phyloP scores from a whole-genome alignment of 2,113 vertebrate species.

The Rhodinocichla rosea region DNA sequence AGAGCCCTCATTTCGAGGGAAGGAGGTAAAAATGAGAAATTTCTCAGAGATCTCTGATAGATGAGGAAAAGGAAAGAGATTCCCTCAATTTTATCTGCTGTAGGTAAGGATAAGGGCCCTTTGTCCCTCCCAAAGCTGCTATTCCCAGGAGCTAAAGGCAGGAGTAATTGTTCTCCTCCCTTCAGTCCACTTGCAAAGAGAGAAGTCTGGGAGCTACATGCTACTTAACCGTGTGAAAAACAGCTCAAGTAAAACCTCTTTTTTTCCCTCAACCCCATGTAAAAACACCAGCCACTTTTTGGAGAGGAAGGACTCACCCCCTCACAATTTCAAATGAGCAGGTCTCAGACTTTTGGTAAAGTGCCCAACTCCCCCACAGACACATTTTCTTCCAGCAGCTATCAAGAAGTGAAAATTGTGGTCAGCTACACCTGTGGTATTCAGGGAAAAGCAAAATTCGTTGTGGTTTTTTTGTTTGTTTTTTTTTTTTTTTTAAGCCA shows the following conservation, averaged over 20 bases:
- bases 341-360: neutral
- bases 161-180: neutral
- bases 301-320: neutral
- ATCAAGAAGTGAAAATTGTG: neutral
- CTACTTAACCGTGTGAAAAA: neutral
- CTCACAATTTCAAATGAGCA: neutral
- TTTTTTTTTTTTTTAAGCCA: neutral
- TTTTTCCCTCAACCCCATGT: neutral
- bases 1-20: neutral
- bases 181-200: neutral
- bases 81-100: neutral
- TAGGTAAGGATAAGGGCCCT: neutral
- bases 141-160: neutral
- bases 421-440: neutral
- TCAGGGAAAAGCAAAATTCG: neutral
- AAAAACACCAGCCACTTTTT: neutral
- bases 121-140: neutral
- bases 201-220: neutral
- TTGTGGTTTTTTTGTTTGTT: neutral
- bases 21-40: neutral
- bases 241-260: neutral
- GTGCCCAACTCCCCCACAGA: neutral
- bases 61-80: neutral
- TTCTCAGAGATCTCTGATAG: neutral
- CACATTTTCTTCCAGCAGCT: neutral